Base-by-base conservation (phyloP, 2,888 invertebrate species). In the Siphonodentalium dalli region DNA sequence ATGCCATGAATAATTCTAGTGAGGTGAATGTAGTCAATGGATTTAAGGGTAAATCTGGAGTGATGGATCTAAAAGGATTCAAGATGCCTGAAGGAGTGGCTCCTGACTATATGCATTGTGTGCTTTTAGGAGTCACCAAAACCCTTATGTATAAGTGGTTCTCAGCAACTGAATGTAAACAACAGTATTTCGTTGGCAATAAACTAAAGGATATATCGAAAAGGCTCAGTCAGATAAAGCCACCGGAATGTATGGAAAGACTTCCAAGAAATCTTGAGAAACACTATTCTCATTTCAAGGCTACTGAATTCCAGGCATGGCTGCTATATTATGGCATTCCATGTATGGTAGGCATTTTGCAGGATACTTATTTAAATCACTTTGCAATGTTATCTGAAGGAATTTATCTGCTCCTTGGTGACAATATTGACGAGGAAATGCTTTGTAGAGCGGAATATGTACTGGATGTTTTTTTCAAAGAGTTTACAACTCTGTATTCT, bases 231-330 rank as follows among this genome's bases (percentile, higher is more conserved):
- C 45, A 54, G 9, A 53, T 62, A 8, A 46, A 57, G n/a, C 65
- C 65, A 23, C 58, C 63, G 21, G 1, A 46, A 7, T 38, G 26
- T 28, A 59, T 66, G 28, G 60, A 63, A 46, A 50, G 63, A 13
- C 33, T 66, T 27, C 61, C 61, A 9, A 28, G 61, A 4, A 53
- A 63, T 33, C 29, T 66, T 9, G 63, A 63, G 43, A 59, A 63
- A 24, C 44, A 66, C 39, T 63, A 57, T 29, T 18, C 11, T 3
- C 31, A 57, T 39, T 58, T 59, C n/a, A 66, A 66, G 50, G 63
- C 63, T 28, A 61, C 61, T 15, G 65, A 66, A 38, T 40, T 63
- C 6, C 63, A 61, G 45, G 31, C 58, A 15, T 66, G 51, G 39
- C 52, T 65, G 8, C 31, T 66, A 9, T 61, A 41, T 37, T 61